A percentile compares a stretch with the other conserved stretches of the same genome.
Evolutionary conservation across 2,797 vertebrate genomes (phyloP).

Genomic region (Poecilia gillii): DNA sequence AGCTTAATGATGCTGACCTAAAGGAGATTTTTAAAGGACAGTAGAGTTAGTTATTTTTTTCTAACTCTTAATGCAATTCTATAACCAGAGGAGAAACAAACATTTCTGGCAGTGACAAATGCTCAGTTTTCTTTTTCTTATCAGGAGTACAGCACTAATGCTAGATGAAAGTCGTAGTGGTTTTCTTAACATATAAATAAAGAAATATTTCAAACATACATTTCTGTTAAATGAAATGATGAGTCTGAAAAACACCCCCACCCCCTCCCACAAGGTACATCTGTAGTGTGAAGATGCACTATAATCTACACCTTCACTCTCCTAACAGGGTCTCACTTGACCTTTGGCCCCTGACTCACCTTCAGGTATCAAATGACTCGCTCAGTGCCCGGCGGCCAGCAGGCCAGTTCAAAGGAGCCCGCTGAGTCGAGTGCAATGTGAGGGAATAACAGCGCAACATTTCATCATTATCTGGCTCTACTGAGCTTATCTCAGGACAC

Average conservation of each 20-base stretch:
- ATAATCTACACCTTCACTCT: slow-evolving; percentile 49
- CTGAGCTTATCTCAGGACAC: slow-evolving; percentile 67
- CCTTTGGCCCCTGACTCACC: slow-evolving; percentile 80
- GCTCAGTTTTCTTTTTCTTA: not conserved
- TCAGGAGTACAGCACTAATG: not conserved
- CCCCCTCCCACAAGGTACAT: slow-evolving; percentile 6
- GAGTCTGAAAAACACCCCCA: slow-evolving; percentile 20
- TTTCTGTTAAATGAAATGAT: not conserved
- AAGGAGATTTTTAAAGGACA: not conserved
- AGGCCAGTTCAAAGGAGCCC: slow-evolving; percentile 79
- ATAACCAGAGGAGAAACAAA: not conserved
- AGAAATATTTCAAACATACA: slow-evolving; percentile 16
- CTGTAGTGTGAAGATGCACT: slow-evolving; percentile 15
- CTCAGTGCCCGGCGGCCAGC: slow-evolving; percentile 82
- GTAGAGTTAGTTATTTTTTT: not conserved
- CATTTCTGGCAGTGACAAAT: not conserved
- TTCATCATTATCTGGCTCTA: slow-evolving; percentile 68
- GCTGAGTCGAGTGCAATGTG: slow-evolving; percentile 80
- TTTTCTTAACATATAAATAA: slow-evolving; percentile 8
- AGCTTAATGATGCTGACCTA: not conserved
- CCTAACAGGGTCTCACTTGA: slow-evolving; percentile 58
- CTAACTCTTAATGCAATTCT: not conserved
- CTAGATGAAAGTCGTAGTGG: not conserved
- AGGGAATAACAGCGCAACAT: slow-evolving; percentile 81
- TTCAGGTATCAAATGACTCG: slow-evolving; percentile 81